Evolutionary conservation across 2,797 vertebrate species (phyloP).

Genomic region (Streptopelia turtur): DNA sequence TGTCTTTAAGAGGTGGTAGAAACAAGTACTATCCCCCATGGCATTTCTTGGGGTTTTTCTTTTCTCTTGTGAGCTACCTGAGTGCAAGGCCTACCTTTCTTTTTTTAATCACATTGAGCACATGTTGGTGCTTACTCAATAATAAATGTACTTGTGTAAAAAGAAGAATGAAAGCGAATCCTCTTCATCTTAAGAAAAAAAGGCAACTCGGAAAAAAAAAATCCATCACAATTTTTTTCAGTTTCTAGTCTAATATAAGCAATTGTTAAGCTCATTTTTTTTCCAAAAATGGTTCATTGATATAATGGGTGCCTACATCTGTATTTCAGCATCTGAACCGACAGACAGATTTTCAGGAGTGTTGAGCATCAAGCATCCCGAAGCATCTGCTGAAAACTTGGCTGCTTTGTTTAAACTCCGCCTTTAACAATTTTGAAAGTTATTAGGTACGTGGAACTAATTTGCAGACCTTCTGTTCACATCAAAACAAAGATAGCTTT

Average conservation of each 20-base stretch:
- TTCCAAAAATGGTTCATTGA: not conserved
- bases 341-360: not conserved
- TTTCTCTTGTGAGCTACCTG: not conserved
- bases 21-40: not conserved
- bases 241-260: not conserved
- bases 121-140: constrained; percentile 26
- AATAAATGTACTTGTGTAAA: constrained; percentile 21
- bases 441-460: not conserved
- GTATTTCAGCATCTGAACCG: not conserved
- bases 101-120: constrained; percentile 15
- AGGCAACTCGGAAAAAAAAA: not conserved
- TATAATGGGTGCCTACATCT: not conserved
- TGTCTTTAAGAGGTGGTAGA: not conserved
- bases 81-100: constrained; percentile 24
- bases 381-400: not conserved
- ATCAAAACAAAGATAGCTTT: not conserved
- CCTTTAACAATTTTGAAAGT: not conserved
- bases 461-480: not conserved
- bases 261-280: not conserved
- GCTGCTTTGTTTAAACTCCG: not conserved
- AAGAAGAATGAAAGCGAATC: not conserved
- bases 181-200: not conserved
- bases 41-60: not conserved
- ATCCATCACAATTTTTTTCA: not conserved
- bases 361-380: not conserved